phyloP scores from a whole-genome alignment of 1,140 invertebrate species.

The Drosophila mojavensis region DNA sequence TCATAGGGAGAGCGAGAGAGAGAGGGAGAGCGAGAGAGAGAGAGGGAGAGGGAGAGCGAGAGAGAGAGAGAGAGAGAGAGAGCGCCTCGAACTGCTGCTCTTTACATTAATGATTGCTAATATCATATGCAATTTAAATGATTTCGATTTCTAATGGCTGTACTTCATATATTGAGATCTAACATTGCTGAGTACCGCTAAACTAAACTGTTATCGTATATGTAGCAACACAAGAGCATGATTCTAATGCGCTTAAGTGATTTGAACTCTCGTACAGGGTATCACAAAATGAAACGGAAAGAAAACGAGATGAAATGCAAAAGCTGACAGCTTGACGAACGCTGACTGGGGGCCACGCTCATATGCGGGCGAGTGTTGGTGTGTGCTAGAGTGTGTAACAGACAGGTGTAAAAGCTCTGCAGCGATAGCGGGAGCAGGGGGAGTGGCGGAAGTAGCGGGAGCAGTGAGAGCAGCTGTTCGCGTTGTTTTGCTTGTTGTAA shows the following conservation, averaged over 20 bases:
- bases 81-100: too few species aligned
- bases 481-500: slow-evolving; percentile 65
- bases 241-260: not conserved
- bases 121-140: too few species aligned
- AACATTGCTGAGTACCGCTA: too few species aligned
- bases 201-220: too few species aligned
- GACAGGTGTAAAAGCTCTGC: slow-evolving; percentile 47
- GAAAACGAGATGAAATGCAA: slow-evolving; percentile 41
- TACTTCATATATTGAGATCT: too few species aligned
- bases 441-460: not conserved
- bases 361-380: slow-evolving; percentile 1
- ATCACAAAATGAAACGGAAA: slow-evolving; percentile 22
- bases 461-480: slow-evolving; percentile 46
- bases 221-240: too few species aligned
- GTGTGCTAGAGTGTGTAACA: slow-evolving; percentile 24
- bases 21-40: too few species aligned
- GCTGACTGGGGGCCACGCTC: slow-evolving; percentile 29
- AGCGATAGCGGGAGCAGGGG: slow-evolving; percentile 17
- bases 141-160: too few species aligned
- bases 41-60: too few species aligned
- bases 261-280: not conserved
- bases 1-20: too few species aligned
- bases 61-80: too few species aligned
- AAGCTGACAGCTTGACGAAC: slow-evolving; percentile 66
- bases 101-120: too few species aligned